Conservation (phyloP, 2,888 invertebrate species). For the Ennomos fuscantarius region DNA sequence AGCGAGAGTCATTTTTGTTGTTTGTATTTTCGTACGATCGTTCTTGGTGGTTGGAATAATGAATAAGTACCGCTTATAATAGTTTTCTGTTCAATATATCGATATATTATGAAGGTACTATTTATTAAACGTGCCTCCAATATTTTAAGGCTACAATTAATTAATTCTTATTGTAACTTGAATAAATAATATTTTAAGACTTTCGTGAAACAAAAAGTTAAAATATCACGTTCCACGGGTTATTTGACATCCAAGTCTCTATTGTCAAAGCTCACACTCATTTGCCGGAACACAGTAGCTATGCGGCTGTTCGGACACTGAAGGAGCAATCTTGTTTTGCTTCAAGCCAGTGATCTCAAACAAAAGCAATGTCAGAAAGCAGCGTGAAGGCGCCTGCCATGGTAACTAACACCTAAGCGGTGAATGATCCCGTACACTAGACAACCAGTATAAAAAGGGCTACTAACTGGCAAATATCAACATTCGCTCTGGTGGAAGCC, state of each 20-base stretch:
- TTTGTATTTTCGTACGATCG: too few species aligned
- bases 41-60: too few species aligned
- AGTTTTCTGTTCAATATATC: too few species aligned
- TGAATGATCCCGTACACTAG: constrained; percentile 63
- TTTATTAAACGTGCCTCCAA: too few species aligned
- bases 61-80: too few species aligned
- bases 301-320: constrained; percentile 29
- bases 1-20: too few species aligned
- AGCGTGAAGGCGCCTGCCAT: constrained; percentile 61
- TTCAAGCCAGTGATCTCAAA: constrained; percentile 69
- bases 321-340: constrained; percentile 52
- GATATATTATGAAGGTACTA: too few species aligned
- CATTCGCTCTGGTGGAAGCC: constrained; percentile 79
- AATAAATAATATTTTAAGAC: too few species aligned
- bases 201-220: constrained; percentile 10
- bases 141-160: too few species aligned
- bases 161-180: too few species aligned
- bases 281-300: constrained; percentile 31
- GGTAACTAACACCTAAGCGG: constrained; percentile 71
- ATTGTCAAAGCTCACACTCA: constrained; percentile 25
- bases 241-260: constrained; percentile 1
- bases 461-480: constrained; percentile 47
- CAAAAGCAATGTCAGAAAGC: constrained; percentile 64
- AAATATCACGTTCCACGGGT: neutral
- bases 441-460: constrained; percentile 64